Percentiles rank a stretch among this genome's conserved stretches.
Conservation (phyloP, 2,888 invertebrate genomes). For the Siphlonurus alternatus region DNA sequence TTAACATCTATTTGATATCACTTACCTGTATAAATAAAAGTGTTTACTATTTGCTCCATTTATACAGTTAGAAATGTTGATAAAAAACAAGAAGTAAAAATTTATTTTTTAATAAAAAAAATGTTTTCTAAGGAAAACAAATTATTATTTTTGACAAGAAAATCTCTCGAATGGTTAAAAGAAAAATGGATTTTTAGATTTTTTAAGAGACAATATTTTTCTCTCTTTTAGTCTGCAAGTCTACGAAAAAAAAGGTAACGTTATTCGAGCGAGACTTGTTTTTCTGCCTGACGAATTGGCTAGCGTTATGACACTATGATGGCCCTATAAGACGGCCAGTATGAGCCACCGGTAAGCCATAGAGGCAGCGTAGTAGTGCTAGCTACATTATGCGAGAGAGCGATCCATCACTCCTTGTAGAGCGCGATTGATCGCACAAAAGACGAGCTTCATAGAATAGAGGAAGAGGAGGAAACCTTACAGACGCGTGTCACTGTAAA, state of each 20-base stretch:
- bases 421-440: background rate
- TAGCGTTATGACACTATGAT: too few relatives aligned
- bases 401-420: background rate
- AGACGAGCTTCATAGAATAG: background rate
- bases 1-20: too few relatives aligned
- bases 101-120: too few relatives aligned
- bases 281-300: background rate
- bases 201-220: conserved; percentile 11
- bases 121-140: too few relatives aligned
- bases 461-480: background rate
- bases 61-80: too few relatives aligned
- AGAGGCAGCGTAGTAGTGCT: too few relatives aligned
- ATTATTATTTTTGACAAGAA: background rate
- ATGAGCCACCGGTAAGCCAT: too few relatives aligned
- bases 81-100: too few relatives aligned
- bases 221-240: conserved; percentile 8
- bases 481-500: background rate
- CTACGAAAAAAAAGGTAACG: background rate
- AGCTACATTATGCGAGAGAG: too few relatives aligned
- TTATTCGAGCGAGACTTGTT: background rate
- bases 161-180: background rate
- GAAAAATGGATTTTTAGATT: conserved; percentile 6
- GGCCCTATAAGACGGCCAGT: too few relatives aligned
- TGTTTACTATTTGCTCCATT: too few relatives aligned
- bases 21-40: too few relatives aligned